Base-by-base conservation (phyloP, 2,888 invertebrate genomes). In the Neoscelio sp. region DNA sequence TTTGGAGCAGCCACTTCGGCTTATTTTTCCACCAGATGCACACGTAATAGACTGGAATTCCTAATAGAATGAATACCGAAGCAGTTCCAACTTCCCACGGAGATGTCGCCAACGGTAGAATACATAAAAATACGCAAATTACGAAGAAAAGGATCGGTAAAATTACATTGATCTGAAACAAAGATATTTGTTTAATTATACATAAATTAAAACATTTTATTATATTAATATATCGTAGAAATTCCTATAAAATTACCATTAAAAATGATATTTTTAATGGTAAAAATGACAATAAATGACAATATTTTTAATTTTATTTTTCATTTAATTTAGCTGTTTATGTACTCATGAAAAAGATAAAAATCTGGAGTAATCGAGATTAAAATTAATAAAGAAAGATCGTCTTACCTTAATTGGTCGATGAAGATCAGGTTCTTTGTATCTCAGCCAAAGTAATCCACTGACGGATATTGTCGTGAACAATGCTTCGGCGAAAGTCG, bases 401-500 rank as follows among this genome's bases (percentile, higher is more conserved):
- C n/a, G 6, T n/a, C 4, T n/a, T 87, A 94, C 96, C 91, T 94
- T 96, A 86, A 98, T 98, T 0, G 98, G 98, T 75, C 98, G 92
- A 74, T 93, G 91, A 50, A 94, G 91, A 82, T 96, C 91, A 0
- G 98, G 97, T 75, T 92, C 92, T 79, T 94, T 95, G 88, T 94
- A 93, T 50, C 98, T 94, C 91, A 98, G 92, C 94, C 96, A 97
- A n/a, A 98, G 91, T 46, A 98, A 92, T 13, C 97, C 98, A 23
- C 95, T 93, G 4, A 98, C 95, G 17, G 98, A 97, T 80, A 96
- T 92, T 35, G 96, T 93, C 18, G 96, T 97, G 90, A 98, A 98
- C 30, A 97, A 90, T 65, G 97, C 95, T 91, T 98, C 98, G 70
- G 97, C 97, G 86, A 97, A 97, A 70, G 96, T 96, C 79, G 97